Percentiles rank a stretch among this genome's conserved stretches.
phyloP scores from a whole-genome alignment of 2,888 invertebrate genomes.

The Pristionchus fissidentatus region DNA sequence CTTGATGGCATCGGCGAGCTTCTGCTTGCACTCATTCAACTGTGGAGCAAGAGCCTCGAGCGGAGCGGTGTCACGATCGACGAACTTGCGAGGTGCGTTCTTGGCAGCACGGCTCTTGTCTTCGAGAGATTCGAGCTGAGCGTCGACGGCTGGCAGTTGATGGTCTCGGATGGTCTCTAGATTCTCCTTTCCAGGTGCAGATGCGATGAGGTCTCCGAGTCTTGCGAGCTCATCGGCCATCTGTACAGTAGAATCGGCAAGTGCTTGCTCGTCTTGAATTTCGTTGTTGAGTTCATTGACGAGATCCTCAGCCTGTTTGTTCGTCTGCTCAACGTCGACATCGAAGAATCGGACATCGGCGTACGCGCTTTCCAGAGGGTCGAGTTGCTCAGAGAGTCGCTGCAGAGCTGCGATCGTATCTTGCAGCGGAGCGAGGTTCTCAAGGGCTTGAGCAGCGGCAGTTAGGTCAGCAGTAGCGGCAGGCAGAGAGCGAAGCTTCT shows the following conservation, averaged over 20 bases:
- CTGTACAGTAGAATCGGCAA: constrained; percentile 59
- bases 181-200: constrained; percentile 39
- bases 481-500: constrained; percentile 46
- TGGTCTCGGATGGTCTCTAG: constrained; percentile 29
- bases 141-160: constrained; percentile 32
- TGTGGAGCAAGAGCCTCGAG: neutral
- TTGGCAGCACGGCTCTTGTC: constrained; percentile 39
- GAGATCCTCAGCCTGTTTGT: constrained; percentile 59
- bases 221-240: constrained; percentile 56
- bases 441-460: constrained; percentile 50
- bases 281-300: constrained; percentile 16
- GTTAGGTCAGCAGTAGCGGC: constrained; percentile 54
- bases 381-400: constrained; percentile 48
- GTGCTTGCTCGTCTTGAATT: constrained; percentile 49
- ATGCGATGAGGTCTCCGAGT: constrained; percentile 45
- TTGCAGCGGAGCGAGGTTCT: constrained; percentile 53
- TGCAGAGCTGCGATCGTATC: constrained; percentile 58
- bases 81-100: constrained; percentile 43
- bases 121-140: constrained; percentile 39
- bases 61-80: constrained; percentile 10
- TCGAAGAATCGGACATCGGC: constrained; percentile 68
- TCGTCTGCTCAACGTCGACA: constrained; percentile 65
- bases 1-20: constrained; percentile 33
- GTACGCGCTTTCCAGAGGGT: constrained; percentile 61
- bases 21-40: constrained; percentile 12